Conservation (phyloP, 2,797 vertebrate genomes). For the Paratrypauchen microcephalus region DNA sequence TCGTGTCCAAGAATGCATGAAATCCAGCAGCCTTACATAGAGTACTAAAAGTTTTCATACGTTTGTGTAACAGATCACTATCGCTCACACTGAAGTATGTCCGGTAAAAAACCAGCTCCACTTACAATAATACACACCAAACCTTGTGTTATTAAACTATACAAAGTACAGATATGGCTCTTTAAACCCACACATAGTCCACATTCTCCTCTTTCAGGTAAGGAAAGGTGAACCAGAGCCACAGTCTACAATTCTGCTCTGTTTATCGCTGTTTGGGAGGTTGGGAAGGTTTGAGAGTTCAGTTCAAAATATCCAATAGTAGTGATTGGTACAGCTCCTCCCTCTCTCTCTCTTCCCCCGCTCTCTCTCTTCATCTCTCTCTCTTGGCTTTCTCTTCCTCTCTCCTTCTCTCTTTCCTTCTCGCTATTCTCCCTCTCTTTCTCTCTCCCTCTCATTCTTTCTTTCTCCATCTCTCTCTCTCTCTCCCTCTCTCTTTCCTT, state of each 20-base stretch:
- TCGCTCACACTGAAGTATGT: not conserved
- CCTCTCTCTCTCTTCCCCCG: not conserved
- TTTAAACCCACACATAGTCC: slow-evolving; percentile 9
- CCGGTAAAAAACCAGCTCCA: not conserved
- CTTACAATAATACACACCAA: not conserved
- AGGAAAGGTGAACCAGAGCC: slow-evolving; percentile 2
- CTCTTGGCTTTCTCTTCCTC: no score
- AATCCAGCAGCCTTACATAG: not conserved
- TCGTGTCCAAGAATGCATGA: no score
- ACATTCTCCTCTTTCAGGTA: slow-evolving; percentile 36
- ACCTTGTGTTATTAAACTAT: not conserved
- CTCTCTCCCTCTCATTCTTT: no score
- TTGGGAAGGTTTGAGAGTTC: slow-evolving; percentile 32
- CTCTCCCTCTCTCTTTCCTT: no score
- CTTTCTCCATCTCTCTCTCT: no score
- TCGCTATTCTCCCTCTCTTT: no score
- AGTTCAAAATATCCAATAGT: slow-evolving; percentile 1
- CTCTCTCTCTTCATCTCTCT: no score
- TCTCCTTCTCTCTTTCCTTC: no score
- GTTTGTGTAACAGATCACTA: not conserved
- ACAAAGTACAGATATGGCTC: not conserved
- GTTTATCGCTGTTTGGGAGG: slow-evolving; percentile 34
- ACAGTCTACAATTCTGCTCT: slow-evolving; percentile 20
- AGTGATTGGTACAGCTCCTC: slow-evolving; percentile 18
- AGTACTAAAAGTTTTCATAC: not conserved